Evolutionary conservation across 2,797 vertebrate genomes (phyloP), one percentile per base, ranked within the genome.

Genomic region (Danio albolineatus): DNA sequence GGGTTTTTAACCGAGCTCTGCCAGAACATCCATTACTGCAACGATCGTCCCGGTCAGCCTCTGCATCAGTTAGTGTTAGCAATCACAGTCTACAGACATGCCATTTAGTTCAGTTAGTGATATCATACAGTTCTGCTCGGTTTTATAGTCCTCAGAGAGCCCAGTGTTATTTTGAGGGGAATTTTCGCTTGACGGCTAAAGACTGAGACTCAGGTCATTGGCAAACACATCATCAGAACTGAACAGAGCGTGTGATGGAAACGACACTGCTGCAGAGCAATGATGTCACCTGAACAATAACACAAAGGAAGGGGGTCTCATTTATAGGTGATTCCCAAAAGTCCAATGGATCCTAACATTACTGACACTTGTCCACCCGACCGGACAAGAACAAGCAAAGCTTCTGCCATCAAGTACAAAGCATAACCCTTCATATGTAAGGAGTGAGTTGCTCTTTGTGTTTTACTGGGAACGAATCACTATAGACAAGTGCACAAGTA

Each of bases 231-330:
- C 21, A 75, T 46, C 49, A 64, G 56, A 61, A n/a, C 36, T 43
- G 16, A 77, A 78, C 21, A 21, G 17, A 65, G 41, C n/a, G 3
- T 54, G 21, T 66, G 53, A 76, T 21, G 44, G 44, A 59, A 71
- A 75, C 21, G 28, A 59, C 49, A 75, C 36, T 69, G 67, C 12
- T 54, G 21, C 10, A 41, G 49, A 19, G 39, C 44, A 36, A 59
- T 72, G 53, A 78, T 62, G 41, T 73, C 70, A 78, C 65, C 62
- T 53, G 1, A 36, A 46, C 28, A 51, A 61, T 73, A 77, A 78
- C 65, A 81, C 9, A 6, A 69, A 53, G 5, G 56, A 51, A 56
- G 17, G 16, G 17, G 19, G 38, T 54, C 59, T 75, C n/a, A 6
- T 10, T 64, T 14, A 56, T 49, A 77, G 41, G 61, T 13, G 16